Percentiles rank a stretch among this genome's conserved stretches.
phyloP scores from a whole-genome alignment of 2,888 invertebrate genomes.

The Orthosia gracilis region DNA sequence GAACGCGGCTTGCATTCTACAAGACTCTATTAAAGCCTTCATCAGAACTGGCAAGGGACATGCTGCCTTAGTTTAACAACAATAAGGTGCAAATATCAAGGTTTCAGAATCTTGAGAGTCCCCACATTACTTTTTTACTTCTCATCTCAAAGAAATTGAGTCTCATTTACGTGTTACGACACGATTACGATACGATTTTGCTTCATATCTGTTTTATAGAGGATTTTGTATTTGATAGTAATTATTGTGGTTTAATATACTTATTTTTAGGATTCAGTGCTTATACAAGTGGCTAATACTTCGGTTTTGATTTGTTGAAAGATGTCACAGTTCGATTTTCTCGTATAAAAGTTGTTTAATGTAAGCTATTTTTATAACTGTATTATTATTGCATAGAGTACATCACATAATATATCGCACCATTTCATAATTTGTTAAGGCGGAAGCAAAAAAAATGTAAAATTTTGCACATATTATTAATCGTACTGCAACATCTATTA shows the following conservation, averaged over 20 bases:
- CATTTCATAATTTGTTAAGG: background rate
- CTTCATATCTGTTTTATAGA: conserved; percentile 51
- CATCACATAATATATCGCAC: no score
- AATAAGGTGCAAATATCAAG: conserved; percentile 16
- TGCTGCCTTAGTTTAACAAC: conserved; percentile 16
- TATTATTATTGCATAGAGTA: background rate
- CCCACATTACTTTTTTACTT: conserved; percentile 77
- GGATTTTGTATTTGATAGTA: conserved; percentile 42
- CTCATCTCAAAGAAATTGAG: conserved; percentile 77
- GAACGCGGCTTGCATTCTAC: conserved; percentile 80
- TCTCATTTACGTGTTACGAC: conserved; percentile 71
- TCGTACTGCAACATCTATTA: background rate
- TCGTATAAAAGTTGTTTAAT: conserved; percentile 12
- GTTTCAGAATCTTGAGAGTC: conserved; percentile 28
- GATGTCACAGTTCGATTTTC: background rate
- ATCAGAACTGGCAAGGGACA: conserved; percentile 24
- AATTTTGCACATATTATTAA: background rate
- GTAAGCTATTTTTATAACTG: background rate
- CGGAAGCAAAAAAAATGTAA: background rate
- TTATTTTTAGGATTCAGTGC: conserved; percentile 39
- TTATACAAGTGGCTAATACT: conserved; percentile 25
- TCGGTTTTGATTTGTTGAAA: conserved; percentile 38
- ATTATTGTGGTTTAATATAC: conserved; percentile 46
- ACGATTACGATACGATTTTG: conserved; percentile 74
- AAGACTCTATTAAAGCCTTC: conserved; percentile 78